Percentiles rank a stretch among this genome's conserved stretches.
Conservation (phyloP, 2,888 invertebrate genomes). For the Oxytorus armatus region DNA sequence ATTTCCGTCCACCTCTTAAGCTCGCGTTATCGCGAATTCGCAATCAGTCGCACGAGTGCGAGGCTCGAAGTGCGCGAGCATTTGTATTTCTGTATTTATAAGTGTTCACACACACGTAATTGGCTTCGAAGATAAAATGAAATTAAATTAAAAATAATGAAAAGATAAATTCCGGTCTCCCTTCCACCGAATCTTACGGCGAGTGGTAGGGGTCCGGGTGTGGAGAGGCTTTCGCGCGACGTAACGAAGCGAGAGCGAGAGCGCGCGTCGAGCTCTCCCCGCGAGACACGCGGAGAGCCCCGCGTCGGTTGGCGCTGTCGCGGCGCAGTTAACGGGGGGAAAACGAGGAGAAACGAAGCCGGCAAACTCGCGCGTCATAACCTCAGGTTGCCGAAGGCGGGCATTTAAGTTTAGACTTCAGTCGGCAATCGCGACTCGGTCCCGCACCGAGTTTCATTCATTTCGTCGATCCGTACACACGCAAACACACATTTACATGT, state of each 20-base stretch:
- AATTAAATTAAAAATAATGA: no score
- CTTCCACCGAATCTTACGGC: constrained; percentile 11
- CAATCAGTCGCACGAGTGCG: background rate
- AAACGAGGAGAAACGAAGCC: constrained; percentile 66
- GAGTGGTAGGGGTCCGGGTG: background rate
- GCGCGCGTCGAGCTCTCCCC: no score
- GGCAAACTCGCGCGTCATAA: constrained; percentile 74
- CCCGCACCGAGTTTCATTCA: constrained; percentile 72
- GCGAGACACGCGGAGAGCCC: no score
- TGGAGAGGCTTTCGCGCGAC: no score
- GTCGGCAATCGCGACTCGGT: constrained; percentile 82
- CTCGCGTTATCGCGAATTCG: constrained; percentile 15
- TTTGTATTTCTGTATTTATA: constrained; percentile 34
- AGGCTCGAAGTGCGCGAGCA: background rate
- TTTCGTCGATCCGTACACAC: constrained; percentile 42
- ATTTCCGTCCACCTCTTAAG: background rate
- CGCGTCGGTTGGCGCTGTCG: no score
- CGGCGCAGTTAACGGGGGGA: constrained; percentile 9
- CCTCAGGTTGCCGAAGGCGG: constrained; percentile 82
- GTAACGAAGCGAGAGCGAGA: constrained; percentile 44
- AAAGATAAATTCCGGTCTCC: no score
- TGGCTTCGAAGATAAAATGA: no score
- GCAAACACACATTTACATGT: background rate
- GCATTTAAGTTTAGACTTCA: constrained; percentile 81
- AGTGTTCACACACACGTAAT: constrained; percentile 26